Base-by-base conservation (phyloP, 2,888 invertebrate species). In the Stenurella melanura region DNA sequence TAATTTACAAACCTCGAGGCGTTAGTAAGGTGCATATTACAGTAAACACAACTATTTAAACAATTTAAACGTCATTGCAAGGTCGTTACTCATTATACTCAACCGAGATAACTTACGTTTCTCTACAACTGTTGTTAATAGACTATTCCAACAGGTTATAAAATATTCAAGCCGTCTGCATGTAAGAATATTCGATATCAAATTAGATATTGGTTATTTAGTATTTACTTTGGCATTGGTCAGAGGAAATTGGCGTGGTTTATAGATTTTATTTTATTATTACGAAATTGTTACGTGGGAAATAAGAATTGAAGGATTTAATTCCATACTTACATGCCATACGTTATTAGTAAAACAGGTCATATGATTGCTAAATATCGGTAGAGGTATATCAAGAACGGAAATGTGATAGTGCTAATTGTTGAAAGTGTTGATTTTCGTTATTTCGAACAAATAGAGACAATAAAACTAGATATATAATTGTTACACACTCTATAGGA, bases 31-130 rank as follows among this genome's bases (percentile, higher is more conserved):
- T 61, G 67, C 74, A 71, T 17, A 58, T 63, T 67, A 67, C 54
- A 64, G 64, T 75, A 63, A 61, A 74, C 57, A n/a, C 34, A 77
- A 73, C 75, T 76, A 80, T 80, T 74, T 70, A 56, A 80, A 80
- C 76, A 78, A 80, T 75, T 74, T 67, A 68, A 58, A 74, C 77
- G 77, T 79, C 77, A 79, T 69, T 66, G 73, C 79, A 80, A 80
- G 79, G 79, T 72, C 79, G 75, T 38, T 57, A 63, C 26, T 57
- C 42, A 30, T 69, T 42, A 71, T 71, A 50, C 58, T 42, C 61
- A 19, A 12, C 58, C 42, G 21, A 71, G 58, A 19, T 71, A 61
- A 61, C 74, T 66, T 57, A 72, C 68, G 74, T 74, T 77, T 77
- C 74, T 73, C 70, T 54, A n/a, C 34, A 68, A 76, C 38, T 61